phyloP scores from a whole-genome alignment of 2,888 invertebrate genomes.

The Campoplex capitator region DNA sequence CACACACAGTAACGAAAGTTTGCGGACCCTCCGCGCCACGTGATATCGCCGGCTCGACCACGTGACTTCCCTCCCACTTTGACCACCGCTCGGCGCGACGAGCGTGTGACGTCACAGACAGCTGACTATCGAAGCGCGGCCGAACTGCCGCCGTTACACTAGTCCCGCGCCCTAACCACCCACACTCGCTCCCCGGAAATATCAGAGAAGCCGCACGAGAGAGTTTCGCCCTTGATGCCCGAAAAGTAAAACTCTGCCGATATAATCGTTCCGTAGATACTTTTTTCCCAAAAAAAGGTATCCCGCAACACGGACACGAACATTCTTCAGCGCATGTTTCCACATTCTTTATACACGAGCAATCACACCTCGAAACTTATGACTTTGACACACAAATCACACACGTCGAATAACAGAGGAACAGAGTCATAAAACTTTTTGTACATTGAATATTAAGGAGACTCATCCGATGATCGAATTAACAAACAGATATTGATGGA shows the following conservation, averaged over 20 bases:
- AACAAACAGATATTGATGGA: no score
- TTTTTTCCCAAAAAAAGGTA: not conserved
- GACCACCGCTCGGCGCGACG: constrained; percentile 51
- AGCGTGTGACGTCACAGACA: constrained; percentile 82
- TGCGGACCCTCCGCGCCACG: constrained; percentile 78
- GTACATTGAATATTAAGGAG: no score
- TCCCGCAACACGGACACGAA: constrained; percentile 3
- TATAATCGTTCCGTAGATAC: not conserved
- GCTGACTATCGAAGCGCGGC: constrained; percentile 77
- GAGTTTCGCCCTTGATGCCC: constrained; percentile 56
- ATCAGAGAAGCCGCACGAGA: constrained; percentile 26
- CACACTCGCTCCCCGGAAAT: constrained; percentile 29
- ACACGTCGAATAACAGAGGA: not conserved
- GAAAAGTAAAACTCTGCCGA: constrained; percentile 5
- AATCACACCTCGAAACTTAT: not conserved
- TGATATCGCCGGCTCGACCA: constrained; percentile 78
- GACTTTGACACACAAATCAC: not conserved
- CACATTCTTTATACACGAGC: not conserved
- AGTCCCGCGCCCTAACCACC: constrained; percentile 9
- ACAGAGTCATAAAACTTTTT: not conserved
- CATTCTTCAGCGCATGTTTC: not conserved
- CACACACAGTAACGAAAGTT: constrained; percentile 25
- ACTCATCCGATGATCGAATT: no score
- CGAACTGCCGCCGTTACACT: constrained; percentile 21
- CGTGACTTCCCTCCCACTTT: constrained; percentile 75